phyloP scores from a whole-genome alignment of 2,797 vertebrate genomes.

The Hozukius guyotensis region DNA sequence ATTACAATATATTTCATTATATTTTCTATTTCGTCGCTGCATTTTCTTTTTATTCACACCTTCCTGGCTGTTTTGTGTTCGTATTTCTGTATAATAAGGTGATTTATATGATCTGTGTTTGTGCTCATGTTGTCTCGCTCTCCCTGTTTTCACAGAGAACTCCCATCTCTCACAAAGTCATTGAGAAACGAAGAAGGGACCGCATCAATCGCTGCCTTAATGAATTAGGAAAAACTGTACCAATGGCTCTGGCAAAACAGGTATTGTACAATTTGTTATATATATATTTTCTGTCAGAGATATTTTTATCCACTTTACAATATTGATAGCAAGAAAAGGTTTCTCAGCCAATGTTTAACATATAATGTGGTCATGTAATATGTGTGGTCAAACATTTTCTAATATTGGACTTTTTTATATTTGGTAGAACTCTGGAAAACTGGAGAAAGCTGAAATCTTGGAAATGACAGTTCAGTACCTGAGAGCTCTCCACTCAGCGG shows the following conservation, averaged over 20 bases:
- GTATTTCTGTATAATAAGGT: background rate
- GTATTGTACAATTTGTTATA: constrained; percentile 69
- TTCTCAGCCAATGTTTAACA: background rate
- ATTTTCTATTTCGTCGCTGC: background rate
- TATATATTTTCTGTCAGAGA: background rate
- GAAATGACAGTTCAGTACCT: constrained; percentile 99
- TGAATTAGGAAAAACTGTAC: constrained; percentile 93
- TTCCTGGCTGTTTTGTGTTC: background rate
- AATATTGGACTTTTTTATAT: background rate
- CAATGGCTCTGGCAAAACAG: constrained; percentile 97
- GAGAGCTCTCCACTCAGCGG: constrained; percentile 92
- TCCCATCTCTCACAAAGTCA: constrained; percentile 96
- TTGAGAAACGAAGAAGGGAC: constrained; percentile 94
- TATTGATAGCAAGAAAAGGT: background rate
- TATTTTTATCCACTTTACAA: background rate
- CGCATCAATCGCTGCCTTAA: constrained; percentile 95
- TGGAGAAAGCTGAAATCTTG: constrained; percentile 98
- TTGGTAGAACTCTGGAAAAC: constrained; percentile 92
- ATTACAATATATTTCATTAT: no score
- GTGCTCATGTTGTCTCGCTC: background rate
- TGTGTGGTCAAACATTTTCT: background rate
- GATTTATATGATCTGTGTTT: background rate
- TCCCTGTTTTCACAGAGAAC: constrained; percentile 85
- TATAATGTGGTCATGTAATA: background rate
- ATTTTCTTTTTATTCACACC: background rate